Evolutionary conservation across 2,888 invertebrate species (phyloP).

Genomic region (Apodemia zela): DNA sequence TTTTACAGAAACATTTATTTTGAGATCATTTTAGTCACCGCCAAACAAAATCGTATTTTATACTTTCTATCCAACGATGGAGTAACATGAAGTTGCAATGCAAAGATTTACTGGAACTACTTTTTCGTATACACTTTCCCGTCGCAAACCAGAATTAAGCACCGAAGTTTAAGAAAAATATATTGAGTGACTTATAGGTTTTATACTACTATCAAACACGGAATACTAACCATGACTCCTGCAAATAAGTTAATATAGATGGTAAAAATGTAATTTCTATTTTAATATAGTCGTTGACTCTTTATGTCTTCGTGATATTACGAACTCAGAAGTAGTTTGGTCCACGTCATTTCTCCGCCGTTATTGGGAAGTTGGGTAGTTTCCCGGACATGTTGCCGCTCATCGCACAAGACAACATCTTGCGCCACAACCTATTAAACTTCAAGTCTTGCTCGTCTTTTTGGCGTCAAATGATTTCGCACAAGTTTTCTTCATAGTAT

Average conservation of each 20-base stretch:
- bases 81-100: not conserved
- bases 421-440: constrained; percentile 72
- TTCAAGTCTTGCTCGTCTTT: constrained; percentile 51
- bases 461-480: constrained; percentile 22
- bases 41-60: not conserved
- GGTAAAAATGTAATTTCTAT: constrained; percentile 18
- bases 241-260: constrained; percentile 13
- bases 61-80: not conserved
- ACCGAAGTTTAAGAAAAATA: not conserved
- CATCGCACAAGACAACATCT: constrained; percentile 62
- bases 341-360: constrained; percentile 63
- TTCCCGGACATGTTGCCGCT: constrained; percentile 49
- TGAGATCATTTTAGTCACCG: not conserved
- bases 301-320: constrained; percentile 41
- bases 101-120: not conserved
- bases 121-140: not conserved
- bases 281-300: constrained; percentile 21
- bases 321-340: constrained; percentile 53
- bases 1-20: not conserved
- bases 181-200: not conserved
- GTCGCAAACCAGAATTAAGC: not conserved
- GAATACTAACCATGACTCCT: not conserved
- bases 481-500: constrained; percentile 25
- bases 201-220: not conserved
- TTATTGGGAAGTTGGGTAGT: constrained; percentile 72